Conservation (phyloP, 2,797 vertebrate species). For the Pseudotriccus pelzelni region DNA sequence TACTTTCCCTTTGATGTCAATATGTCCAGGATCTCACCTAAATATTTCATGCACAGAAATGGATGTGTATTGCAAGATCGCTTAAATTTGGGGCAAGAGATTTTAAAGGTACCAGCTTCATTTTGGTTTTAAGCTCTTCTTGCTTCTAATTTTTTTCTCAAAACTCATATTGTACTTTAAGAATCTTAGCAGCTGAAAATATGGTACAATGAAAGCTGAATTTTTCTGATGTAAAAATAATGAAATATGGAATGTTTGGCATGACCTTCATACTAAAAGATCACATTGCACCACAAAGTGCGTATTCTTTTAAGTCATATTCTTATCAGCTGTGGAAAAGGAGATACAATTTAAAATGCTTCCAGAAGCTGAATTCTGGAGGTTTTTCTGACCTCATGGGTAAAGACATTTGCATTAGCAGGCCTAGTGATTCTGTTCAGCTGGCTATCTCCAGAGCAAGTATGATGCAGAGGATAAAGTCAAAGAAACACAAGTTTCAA, state of each 20-base stretch:
- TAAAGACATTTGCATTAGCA: not conserved
- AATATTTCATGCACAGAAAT: not conserved
- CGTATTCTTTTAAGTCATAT: not conserved
- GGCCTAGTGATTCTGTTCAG: not conserved
- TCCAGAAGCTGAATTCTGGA: not conserved
- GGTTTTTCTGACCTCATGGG: not conserved
- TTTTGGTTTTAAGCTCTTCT: not conserved
- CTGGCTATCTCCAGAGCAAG: not conserved
- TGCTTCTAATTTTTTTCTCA: not conserved
- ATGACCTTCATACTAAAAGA: not conserved
- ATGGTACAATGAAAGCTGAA: not conserved
- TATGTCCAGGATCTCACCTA: not conserved
- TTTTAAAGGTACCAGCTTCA: not conserved
- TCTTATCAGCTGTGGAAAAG: constrained; percentile 27
- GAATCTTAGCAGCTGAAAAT: not conserved
- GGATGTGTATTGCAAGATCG: not conserved
- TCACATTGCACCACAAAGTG: not conserved
- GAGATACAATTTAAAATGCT: not conserved
- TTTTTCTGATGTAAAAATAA: not conserved
- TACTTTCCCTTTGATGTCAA: not conserved
- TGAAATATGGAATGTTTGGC: not conserved
- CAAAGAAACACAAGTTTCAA: not conserved
- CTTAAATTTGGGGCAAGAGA: not conserved
- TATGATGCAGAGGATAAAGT: not conserved
- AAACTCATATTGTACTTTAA: not conserved